Evolutionary conservation across 2,888 invertebrate genomes (phyloP).

Genomic region (Lithophane leautieri): DNA sequence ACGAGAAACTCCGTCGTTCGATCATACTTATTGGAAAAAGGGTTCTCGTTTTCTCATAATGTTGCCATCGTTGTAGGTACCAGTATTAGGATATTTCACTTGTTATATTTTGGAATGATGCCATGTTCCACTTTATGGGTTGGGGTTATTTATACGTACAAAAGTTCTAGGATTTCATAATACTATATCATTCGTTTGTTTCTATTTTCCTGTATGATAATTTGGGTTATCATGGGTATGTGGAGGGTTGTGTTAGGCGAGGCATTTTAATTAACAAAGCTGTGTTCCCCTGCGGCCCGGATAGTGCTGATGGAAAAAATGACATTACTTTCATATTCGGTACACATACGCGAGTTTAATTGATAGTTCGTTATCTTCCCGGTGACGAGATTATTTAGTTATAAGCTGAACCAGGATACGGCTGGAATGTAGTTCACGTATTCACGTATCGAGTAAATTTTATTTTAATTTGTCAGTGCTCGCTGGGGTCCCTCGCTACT

Average conservation of each 20-base stretch:
- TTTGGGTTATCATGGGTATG: conserved; percentile 44
- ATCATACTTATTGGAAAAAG: conserved; percentile 86
- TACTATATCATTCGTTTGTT: conserved; percentile 54
- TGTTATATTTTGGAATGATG: conserved; percentile 77
- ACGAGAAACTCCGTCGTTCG: conserved; percentile 84
- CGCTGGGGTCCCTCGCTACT: conserved; percentile 57
- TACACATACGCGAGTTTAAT: conserved; percentile 72
- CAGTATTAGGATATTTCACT: conserved; percentile 75
- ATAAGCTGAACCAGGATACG: conserved; percentile 71
- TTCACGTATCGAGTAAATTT: conserved; percentile 71
- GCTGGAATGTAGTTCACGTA: conserved; percentile 71
- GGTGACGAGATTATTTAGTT: conserved; percentile 76
- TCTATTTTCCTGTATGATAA: conserved; percentile 51
- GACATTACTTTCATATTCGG: conserved; percentile 70
- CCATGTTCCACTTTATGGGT: conserved; percentile 75
- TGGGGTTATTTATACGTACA: conserved; percentile 71
- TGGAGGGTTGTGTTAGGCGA: conserved; percentile 50
- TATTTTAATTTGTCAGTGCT: conserved; percentile 75
- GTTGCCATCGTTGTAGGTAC: conserved; percentile 73
- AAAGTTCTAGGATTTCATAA: conserved; percentile 63
- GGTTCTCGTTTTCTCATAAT: conserved; percentile 74
- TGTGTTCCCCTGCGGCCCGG: conserved; percentile 44
- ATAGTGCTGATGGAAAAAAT: conserved; percentile 63
- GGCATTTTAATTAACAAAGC: conserved; percentile 66
- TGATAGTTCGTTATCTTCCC: conserved; percentile 77